phyloP scores from a whole-genome alignment of 1,140 invertebrate species.

The Macrobrachium nipponense region DNA sequence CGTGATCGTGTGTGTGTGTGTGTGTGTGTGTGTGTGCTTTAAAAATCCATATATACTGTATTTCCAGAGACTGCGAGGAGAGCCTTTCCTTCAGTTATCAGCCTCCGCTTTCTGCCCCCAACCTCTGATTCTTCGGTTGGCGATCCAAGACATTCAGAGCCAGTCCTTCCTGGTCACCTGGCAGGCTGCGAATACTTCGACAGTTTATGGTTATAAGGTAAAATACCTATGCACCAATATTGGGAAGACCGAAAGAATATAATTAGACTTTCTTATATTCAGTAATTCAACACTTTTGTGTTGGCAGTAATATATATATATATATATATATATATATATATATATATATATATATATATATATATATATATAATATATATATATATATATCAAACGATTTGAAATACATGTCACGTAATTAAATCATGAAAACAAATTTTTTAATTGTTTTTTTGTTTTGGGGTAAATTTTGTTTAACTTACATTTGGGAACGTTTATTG shows the following conservation, averaged over 20 bases:
- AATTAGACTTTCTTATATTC: not conserved
- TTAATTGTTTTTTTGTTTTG: too few relatives aligned
- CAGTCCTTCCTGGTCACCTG: constrained; percentile 88
- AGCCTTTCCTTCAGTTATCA: constrained; percentile 81
- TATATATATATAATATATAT: too few relatives aligned
- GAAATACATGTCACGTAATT: too few relatives aligned
- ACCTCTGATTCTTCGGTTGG: constrained; percentile 82
- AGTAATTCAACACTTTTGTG: not conserved
- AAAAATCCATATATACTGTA: not conserved
- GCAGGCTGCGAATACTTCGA: constrained; percentile 88
- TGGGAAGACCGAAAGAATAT: not conserved
- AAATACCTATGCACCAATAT: not conserved
- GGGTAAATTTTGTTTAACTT: too few relatives aligned
- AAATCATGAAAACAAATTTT: too few relatives aligned
- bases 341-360: too few relatives aligned
- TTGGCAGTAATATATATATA: not conserved
- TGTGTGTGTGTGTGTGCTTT: too few relatives aligned
- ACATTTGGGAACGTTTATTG: too few relatives aligned
- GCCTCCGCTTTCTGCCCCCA: constrained; percentile 84
- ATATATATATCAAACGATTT: too few relatives aligned
- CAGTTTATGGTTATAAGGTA: constrained; percentile 78
- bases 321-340: too few relatives aligned
- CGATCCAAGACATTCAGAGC: constrained; percentile 88
- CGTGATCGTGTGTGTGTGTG: too few relatives aligned
- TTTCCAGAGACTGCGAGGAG: constrained; percentile 73